These are phyloP conservation scores for Amaurobius ferox DNA, from an alignment of 2,888 invertebrate genomes.

Conservation along the genomic window DNA sequence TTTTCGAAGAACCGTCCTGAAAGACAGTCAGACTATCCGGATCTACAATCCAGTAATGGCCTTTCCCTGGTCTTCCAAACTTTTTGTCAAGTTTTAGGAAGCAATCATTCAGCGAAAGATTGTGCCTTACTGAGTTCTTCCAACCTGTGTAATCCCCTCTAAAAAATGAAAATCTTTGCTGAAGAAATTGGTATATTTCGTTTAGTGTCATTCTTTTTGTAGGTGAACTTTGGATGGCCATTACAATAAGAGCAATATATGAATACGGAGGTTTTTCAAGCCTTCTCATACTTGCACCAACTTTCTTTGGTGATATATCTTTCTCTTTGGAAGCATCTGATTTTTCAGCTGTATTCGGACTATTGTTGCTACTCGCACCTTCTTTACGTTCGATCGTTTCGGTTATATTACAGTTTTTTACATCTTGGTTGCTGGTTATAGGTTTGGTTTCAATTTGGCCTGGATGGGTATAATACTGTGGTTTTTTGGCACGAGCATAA, in stretches of 20 bases:
- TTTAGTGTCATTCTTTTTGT: slow-evolving; percentile 92
- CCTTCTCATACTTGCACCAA: slow-evolving; percentile 79
- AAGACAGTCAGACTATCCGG: slow-evolving; percentile 97
- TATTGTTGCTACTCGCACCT: slow-evolving; percentile 20
- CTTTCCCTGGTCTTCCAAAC: slow-evolving; percentile 95
- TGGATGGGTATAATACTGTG: neutral
- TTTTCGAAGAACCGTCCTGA: slow-evolving; percentile 95
- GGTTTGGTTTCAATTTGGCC: neutral
- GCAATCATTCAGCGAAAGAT: slow-evolving; percentile 97
- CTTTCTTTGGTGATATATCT: slow-evolving; percentile 35
- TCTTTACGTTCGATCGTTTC: slow-evolving; percentile 11
- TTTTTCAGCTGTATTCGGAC: slow-evolving; percentile 28
- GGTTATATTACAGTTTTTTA: neutral
- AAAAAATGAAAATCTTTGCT: slow-evolving; percentile 95
- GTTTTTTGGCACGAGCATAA: neutral
- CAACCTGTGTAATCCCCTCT: slow-evolving; percentile 94
- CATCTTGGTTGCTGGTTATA: neutral
- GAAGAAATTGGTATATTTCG: slow-evolving; percentile 96
- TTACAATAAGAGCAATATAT: slow-evolving; percentile 94
- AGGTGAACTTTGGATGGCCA: slow-evolving; percentile 96
- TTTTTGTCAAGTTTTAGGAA: slow-evolving; percentile 97
- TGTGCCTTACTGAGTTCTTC: slow-evolving; percentile 99
- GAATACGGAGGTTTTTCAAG: slow-evolving; percentile 97
- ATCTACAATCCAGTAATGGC: slow-evolving; percentile 99
- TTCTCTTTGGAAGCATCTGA: slow-evolving; percentile 39